Evolutionary conservation across 2,888 invertebrate species (phyloP).

Genomic region (Apodemia mormo): DNA sequence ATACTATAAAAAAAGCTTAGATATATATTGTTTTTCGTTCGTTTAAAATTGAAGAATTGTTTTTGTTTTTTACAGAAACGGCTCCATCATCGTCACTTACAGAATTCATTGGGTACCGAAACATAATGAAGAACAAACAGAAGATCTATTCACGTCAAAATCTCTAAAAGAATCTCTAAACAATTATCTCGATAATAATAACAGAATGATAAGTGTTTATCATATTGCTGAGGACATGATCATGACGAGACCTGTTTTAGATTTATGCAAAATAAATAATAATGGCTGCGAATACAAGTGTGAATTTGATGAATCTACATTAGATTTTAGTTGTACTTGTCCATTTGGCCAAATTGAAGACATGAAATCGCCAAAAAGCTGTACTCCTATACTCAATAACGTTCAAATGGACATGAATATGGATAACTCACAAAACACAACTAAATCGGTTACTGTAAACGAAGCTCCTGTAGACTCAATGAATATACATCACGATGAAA

Average conservation of each 20-base stretch:
- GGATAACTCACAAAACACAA: not conserved
- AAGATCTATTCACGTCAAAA: slow-evolving; percentile 75
- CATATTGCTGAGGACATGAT: slow-evolving; percentile 74
- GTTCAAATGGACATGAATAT: slow-evolving; percentile 31
- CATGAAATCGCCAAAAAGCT: slow-evolving; percentile 68
- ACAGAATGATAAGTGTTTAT: slow-evolving; percentile 78
- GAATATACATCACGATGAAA: slow-evolving; percentile 47
- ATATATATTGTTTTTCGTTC: no score
- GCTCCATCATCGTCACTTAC: slow-evolving; percentile 85
- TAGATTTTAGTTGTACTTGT: slow-evolving; percentile 86
- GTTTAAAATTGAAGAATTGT: not conserved
- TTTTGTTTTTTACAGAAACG: slow-evolving; percentile 74
- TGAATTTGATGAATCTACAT: slow-evolving; percentile 82
- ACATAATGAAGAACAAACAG: slow-evolving; percentile 59
- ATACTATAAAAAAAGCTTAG: no score
- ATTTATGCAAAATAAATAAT: slow-evolving; percentile 85
- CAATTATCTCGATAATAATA: slow-evolving; percentile 70
- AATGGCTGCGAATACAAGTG: slow-evolving; percentile 86
- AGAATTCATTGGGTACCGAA: slow-evolving; percentile 85
- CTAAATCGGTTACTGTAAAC: slow-evolving; percentile 28
- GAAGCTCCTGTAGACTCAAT: slow-evolving; percentile 31
- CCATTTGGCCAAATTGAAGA: slow-evolving; percentile 73
- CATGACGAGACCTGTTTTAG: slow-evolving; percentile 72
- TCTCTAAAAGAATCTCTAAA: slow-evolving; percentile 72
- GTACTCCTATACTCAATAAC: slow-evolving; percentile 55